Base-by-base conservation (phyloP, 2,113 vertebrate genomes). In the Zeus faber region DNA sequence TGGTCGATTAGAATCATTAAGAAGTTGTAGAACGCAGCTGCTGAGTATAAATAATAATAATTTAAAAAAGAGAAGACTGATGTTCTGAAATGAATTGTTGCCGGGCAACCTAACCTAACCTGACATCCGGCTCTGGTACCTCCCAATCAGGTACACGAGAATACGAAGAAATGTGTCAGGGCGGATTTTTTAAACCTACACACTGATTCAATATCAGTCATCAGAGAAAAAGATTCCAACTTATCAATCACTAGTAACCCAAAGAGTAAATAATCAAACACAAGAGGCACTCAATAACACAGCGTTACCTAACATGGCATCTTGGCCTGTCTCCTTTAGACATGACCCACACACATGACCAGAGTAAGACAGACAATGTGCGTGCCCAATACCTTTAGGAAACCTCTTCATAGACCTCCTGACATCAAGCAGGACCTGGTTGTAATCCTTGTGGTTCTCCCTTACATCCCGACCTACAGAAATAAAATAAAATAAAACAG, bases 351-450 rank as follows among this genome's bases (percentile, higher is more conserved):
- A 46, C 21, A 59, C 11, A 31, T 13, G 37, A 2, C 56, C 20
- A 17, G n/a, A 35, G 7, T 8, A 10, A 35, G 31, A 13, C 6
- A 21, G 9, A 44, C 4, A 9, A 22, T 11, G 6, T 2, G 14
- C 52, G 29, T 22, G 5, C 17, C 16, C 17, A 21, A 21, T 33
- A 92, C 92, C 87, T 85, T 77, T 83, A 0, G 92, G 91, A 46
- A 93, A 93, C 10, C 91, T 79, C 40, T 88, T 86, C 69, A 89
- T 73, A 8, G 91, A 93, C 43, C 92, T 86, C 8, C 76, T 79
- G 53, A 93, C 92, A 61, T 93, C 92, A 55, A 93, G 76, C 21
- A 90, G 72, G 23, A 93, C 91, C 75, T 93, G 92, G 70, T 88
- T 89, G 67, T 77, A 90, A 72, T 93, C 91, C 43, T 87, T 90